phyloP scores from a whole-genome alignment of 1,140 invertebrate genomes.

The Oppia nitens region DNA sequence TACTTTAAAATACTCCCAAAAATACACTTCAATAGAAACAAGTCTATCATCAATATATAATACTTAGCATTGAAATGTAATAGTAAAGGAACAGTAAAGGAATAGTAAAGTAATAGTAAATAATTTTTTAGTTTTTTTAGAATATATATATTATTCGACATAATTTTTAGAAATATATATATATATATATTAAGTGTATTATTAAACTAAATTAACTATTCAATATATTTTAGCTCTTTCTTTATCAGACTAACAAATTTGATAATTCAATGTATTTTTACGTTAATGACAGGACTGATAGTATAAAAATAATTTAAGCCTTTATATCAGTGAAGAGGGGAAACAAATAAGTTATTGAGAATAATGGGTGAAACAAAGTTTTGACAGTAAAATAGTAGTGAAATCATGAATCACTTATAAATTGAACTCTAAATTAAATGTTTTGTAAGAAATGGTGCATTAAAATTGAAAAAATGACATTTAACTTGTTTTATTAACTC shows the following conservation, averaged over 20 bases:
- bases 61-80: too few species aligned
- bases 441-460: background rate
- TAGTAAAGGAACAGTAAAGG: too few species aligned
- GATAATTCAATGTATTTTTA: background rate
- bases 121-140: too few species aligned
- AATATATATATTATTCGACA: too few species aligned
- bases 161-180: too few species aligned
- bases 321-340: background rate
- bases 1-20: too few species aligned
- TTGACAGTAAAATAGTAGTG: background rate
- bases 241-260: background rate
- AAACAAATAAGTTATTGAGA: background rate
- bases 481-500: background rate
- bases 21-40: too few species aligned
- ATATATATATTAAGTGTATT: too few species aligned
- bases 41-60: background rate
- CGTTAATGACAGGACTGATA: background rate
- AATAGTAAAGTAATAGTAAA: too few species aligned
- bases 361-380: background rate
- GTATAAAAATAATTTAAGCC: background rate
- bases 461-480: background rate
- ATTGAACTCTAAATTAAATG: background rate
- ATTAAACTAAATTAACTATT: too few species aligned
- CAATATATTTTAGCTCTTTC: too few species aligned
- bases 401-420: background rate